Conservation (phyloP, 2,888 invertebrate species). For the Aphrophora alni region DNA sequence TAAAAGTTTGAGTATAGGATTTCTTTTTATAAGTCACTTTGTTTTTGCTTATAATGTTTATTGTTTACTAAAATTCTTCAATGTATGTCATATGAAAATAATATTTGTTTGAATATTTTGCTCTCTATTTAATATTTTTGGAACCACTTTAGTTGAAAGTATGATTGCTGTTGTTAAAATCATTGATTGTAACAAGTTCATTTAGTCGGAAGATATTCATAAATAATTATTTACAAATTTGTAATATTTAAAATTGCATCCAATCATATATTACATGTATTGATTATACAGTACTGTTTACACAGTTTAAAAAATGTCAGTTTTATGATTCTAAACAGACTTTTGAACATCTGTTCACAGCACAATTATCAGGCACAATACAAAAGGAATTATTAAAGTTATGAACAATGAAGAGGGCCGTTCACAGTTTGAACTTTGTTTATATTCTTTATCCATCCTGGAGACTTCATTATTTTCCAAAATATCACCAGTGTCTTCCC, state of each 20-base stretch:
- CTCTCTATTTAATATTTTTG: no score
- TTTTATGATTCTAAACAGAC: neutral
- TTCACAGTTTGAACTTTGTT: neutral
- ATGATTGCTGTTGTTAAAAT: no score
- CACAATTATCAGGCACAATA: neutral
- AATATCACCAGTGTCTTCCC: constrained; percentile 45
- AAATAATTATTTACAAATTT: neutral
- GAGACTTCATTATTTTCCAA: neutral
- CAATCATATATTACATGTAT: neutral
- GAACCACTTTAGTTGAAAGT: no score
- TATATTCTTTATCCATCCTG: neutral
- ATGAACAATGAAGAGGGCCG: neutral
- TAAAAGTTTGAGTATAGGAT: no score
- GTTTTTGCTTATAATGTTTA: no score
- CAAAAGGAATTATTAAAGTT: neutral
- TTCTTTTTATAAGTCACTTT: no score
- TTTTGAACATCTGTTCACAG: neutral
- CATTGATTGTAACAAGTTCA: no score
- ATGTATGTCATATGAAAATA: no score
- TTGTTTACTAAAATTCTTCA: no score
- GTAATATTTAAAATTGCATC: neutral
- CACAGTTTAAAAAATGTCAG: neutral
- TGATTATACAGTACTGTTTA: neutral
- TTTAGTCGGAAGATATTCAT: no score
- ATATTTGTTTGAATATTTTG: no score